These are phyloP conservation scores for Nesogale talazaci DNA, from an alignment of 2,113 vertebrate species.

Conservation along the genomic window DNA sequence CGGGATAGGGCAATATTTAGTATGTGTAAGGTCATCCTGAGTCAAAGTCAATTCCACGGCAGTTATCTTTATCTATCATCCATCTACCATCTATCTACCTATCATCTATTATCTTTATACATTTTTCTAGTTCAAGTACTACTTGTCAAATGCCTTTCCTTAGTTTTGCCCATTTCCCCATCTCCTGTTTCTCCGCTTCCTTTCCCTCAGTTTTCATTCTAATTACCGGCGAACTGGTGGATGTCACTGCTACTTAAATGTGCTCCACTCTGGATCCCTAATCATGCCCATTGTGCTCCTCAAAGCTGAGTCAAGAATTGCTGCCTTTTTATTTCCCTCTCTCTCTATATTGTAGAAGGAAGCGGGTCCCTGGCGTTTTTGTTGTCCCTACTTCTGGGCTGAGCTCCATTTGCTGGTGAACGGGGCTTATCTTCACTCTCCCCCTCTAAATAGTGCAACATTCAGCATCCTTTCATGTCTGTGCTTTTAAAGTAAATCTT, in stretches of 20 bases:
- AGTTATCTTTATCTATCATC: not conserved
- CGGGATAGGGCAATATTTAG: not conserved
- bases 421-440: slow-evolving; percentile 84
- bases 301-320: slow-evolving; percentile 89
- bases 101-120: not conserved
- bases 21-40: not conserved
- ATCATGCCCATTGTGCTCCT: slow-evolving; percentile 88
- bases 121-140: not conserved
- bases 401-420: slow-evolving; percentile 87
- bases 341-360: slow-evolving; percentile 85
- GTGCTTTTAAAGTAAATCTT: slow-evolving; percentile 92
- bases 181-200: slow-evolving; percentile 9
- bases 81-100: no score
- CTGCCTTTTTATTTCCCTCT: slow-evolving; percentile 86
- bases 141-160: not conserved
- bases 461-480: slow-evolving; percentile 88
- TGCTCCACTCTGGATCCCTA: slow-evolving; percentile 83
- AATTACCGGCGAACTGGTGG: slow-evolving; percentile 83
- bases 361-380: slow-evolving; percentile 85
- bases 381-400: slow-evolving; percentile 87
- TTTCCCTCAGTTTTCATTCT: slow-evolving; percentile 68
- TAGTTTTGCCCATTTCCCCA: not conserved
- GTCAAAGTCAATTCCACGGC: not conserved
- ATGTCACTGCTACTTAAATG: slow-evolving; percentile 76
- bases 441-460: slow-evolving; percentile 85